These are phyloP conservation scores for Platanista minor DNA, from an alignment of 2,113 vertebrate species.

Conservation along the genomic window DNA sequence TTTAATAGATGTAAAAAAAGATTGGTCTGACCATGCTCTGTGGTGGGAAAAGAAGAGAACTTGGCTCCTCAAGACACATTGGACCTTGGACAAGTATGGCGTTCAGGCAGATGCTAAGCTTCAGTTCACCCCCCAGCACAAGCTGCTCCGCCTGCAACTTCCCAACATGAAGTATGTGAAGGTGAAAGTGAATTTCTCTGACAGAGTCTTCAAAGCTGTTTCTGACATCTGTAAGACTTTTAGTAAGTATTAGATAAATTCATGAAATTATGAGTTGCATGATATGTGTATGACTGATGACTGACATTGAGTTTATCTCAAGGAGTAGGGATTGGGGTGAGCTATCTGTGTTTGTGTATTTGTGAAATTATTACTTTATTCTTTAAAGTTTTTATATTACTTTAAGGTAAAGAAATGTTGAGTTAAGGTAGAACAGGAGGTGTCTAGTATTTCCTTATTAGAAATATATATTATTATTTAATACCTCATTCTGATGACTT, in stretches of 20 bases:
- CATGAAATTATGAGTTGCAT: not conserved
- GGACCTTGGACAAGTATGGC: slow-evolving; percentile 98
- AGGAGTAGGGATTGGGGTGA: not conserved
- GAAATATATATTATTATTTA: not conserved
- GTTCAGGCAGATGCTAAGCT: slow-evolving; percentile 97
- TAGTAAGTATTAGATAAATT: slow-evolving; percentile 88
- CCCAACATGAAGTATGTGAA: slow-evolving; percentile 99
- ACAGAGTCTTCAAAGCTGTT: slow-evolving; percentile 98
- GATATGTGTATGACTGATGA: not conserved
- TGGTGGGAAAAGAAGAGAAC: slow-evolving; percentile 99
- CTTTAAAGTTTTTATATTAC: not conserved
- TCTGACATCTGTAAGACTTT: slow-evolving; percentile 99
- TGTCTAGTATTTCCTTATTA: not conserved
- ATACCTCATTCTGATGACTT: slow-evolving; percentile 9
- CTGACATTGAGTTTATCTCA: not conserved
- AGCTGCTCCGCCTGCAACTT: slow-evolving; percentile 95
- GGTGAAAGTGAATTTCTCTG: slow-evolving; percentile 99
- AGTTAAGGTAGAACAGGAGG: not conserved
- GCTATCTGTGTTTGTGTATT: not conserved
- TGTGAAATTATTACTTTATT: slow-evolving; percentile 11
- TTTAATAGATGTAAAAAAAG: slow-evolving; percentile 94
- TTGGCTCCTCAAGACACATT: slow-evolving; percentile 98
- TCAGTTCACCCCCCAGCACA: slow-evolving; percentile 98
- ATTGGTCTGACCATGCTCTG: slow-evolving; percentile 98
- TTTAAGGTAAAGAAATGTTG: slow-evolving; percentile 4